Evolutionary conservation across 2,113 vertebrate genomes (phyloP), one percentile per base, ranked within the genome.

Genomic region (Holacanthus passer): DNA sequence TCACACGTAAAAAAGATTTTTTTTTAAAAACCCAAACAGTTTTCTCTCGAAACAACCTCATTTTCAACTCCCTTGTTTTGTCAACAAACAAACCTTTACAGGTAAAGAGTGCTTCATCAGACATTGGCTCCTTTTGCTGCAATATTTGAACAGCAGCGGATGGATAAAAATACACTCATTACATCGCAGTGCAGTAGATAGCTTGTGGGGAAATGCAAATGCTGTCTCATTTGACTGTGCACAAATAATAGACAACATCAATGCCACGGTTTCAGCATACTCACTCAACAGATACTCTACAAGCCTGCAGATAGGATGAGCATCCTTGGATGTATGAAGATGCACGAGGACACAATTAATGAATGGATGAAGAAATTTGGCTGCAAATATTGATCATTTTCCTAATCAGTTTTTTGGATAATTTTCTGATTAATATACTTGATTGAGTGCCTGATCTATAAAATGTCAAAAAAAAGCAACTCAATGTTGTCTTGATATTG

Each of bases 161-260:
- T 48, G 64, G 73, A 52, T 50, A 85, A 82, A 91, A 83, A 83
- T 67, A 80, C 48, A 55, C 43, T 83, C 16, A 67, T 79, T 83
- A 70, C 20, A 29, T 10, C 2, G 48, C 60, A 35, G 81, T 47
- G 65, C 67, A 48, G 73, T 0, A 41, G 35, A 82, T 68, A n/a
- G 64, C 83, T 88, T 45, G 73, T 66, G 67, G 77, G 77, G 65
- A 89, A 88, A 88, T 81, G 80, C 80, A 89, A 91, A 91, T 85
- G 50, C 11, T 6, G 32, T 73, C 66, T 81, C 77, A 73, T 87
- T 79, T 66, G 41, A 74, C 84, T 83, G 47, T 81, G 76, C 73
- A 77, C 69, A 91, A 86, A 82, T 41, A 76, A 62, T 27, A 72
- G 76, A 78, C 62, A 83, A 79, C 60, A 71, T 87, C 8, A 63